Evolutionary conservation across 2,113 vertebrate genomes (phyloP), one percentile per base, ranked within the genome.

Genomic region (Bagarius yarrelli): DNA sequence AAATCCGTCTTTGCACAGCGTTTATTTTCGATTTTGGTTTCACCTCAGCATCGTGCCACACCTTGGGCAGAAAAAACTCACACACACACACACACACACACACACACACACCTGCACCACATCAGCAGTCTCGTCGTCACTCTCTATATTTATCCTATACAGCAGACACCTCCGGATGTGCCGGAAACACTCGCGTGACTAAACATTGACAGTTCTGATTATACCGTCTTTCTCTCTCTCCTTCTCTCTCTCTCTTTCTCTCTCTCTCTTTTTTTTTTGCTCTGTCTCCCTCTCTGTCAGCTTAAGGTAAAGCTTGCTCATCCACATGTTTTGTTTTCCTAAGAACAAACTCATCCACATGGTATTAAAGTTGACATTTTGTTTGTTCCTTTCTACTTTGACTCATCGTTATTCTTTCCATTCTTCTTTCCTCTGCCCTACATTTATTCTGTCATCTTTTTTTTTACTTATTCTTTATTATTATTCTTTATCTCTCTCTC

Each of bases 111-210:
- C 52, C 47, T 1, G 64, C 18, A 76, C n/a, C 47, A n/a, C 19
- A 50, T 40, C 23, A 59, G 73, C 44, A 73, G 52, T 80, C 44
- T 83, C 21, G 34, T 81, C 77, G 16, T 78, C 80, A 71, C 50
- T 64, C 30, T 77, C 71, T 85, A 85, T 85, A 67, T 83, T 81
- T 83, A 81, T 19, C 81, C 55, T 36, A 5, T 47, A 18, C 34
- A 36, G 60, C 44, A 76, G 60, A 78, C 60, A 23, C 53, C 16
- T 81, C 60, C 56, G 67, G 79, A 81, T 27, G 80, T 60, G 71
- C 72, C 40, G 69, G 56, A 79, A 75, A 82, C 76, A 74, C 44
- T 79, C 36, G 11, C 15, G 78, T 79, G 64, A 57, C 56, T 57
- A 64, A 64, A 57, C 44, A 53, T 3, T 3, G 27, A 18, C 60